Conservation (phyloP, 2,113 vertebrate species). For the Aptenodytes patagonicus region DNA sequence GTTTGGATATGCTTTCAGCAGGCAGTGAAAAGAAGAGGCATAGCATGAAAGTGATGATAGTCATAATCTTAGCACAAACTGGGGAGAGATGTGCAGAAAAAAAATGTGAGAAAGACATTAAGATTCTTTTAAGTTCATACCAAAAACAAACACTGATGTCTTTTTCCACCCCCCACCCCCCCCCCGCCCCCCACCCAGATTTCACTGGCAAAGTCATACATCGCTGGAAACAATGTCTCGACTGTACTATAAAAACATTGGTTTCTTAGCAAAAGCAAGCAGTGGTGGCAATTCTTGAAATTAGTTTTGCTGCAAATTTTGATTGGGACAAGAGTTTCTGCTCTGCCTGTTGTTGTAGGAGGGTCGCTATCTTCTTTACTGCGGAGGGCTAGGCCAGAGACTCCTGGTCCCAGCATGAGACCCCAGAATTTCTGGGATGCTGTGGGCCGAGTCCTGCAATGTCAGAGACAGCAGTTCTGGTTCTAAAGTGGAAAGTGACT, state of each 20-base stretch:
- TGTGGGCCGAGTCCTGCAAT: accelerated
- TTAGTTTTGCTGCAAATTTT: not conserved
- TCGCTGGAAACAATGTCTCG: not conserved
- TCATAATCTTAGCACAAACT: constrained; percentile 66
- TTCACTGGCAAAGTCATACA: not conserved
- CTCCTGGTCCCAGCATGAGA: not conserved
- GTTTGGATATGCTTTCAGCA: constrained; percentile 60
- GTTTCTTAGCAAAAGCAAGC: not conserved
- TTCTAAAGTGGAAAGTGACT: not conserved
- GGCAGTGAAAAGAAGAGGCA: constrained; percentile 72
- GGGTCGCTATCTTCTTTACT: not conserved
- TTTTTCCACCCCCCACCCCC: accelerated
- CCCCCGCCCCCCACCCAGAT: not conserved
- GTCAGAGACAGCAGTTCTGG: not conserved
- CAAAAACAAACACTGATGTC: not conserved
- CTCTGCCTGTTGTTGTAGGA: not conserved
- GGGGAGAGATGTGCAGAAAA: constrained; percentile 52
- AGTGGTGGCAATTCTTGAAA: not conserved
- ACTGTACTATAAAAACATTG: not conserved
- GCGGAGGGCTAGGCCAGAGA: not conserved
- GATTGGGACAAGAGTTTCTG: not conserved
- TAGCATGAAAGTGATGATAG: constrained; percentile 53
- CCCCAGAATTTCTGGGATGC: not conserved
- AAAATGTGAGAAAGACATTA: not conserved
- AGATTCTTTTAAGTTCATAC: not conserved